Evolutionary conservation across 2,888 invertebrate genomes (phyloP).

Genomic region (Phyllotreta cruciferae): DNA sequence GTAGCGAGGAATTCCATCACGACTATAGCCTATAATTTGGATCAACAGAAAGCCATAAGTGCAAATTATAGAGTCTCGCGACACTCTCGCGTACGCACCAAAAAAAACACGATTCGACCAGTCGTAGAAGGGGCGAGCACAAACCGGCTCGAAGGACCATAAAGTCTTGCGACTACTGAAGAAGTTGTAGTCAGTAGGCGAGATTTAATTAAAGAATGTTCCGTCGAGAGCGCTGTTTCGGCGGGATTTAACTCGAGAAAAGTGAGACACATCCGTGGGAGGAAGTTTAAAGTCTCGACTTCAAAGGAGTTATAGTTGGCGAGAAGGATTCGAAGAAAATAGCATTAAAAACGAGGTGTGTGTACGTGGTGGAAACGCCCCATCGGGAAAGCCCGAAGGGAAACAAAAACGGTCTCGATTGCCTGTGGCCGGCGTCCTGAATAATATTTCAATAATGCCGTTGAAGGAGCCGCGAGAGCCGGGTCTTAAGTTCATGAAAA

Average conservation of each 20-base stretch:
- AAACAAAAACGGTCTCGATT: conserved; percentile 28
- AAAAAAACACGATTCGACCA: no score
- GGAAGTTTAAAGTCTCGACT: background rate
- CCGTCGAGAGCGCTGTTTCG: background rate
- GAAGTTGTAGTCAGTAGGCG: conserved; percentile 30
- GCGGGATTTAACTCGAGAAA: background rate
- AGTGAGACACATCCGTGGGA: no score
- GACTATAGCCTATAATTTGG: conserved; percentile 38
- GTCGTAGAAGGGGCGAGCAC: no score
- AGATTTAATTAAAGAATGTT: no score
- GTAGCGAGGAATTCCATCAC: conserved; percentile 7
- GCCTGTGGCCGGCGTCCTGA: conserved; percentile 32
- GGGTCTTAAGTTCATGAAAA: conserved; percentile 28
- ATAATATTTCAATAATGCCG: conserved; percentile 35
- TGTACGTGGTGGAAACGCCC: background rate
- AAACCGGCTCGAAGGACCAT: conserved; percentile 25
- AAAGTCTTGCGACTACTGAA: conserved; percentile 39
- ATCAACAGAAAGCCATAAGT: conserved; percentile 41
- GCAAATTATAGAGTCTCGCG: conserved; percentile 42
- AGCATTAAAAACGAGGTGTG: no score
- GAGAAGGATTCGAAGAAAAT: no score
- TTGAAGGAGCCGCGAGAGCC: conserved; percentile 25
- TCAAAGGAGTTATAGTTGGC: background rate
- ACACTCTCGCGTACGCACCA: conserved; percentile 12
- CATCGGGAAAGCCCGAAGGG: conserved; percentile 10